phyloP scores from a whole-genome alignment of 2,888 invertebrate species.

The Acanthopleura granulata region DNA sequence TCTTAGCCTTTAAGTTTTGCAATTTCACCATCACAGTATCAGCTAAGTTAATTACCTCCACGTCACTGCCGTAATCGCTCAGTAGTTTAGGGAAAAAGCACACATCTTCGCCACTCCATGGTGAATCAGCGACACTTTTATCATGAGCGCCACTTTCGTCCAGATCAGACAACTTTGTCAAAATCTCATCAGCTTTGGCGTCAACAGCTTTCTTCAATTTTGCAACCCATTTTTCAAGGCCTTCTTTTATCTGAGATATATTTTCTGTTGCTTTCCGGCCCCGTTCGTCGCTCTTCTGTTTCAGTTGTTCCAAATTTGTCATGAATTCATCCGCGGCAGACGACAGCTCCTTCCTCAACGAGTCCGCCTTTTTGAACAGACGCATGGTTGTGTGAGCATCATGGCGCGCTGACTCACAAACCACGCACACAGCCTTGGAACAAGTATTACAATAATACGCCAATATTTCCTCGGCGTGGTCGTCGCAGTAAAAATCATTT shows the following conservation, averaged over 20 bases:
- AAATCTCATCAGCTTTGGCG: background rate
- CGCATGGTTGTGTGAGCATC: background rate
- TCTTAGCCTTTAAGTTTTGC: background rate
- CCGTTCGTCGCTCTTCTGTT: background rate
- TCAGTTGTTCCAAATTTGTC: background rate
- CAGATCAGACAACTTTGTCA: background rate
- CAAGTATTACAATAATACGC: slow-evolving; percentile 6
- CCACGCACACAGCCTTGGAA: background rate
- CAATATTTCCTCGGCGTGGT: background rate
- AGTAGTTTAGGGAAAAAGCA: background rate
- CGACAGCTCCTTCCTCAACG: background rate
- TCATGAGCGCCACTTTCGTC: background rate
- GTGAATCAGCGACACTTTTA: background rate
- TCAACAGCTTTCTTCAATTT: background rate
- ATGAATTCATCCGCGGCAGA: background rate
- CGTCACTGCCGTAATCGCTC: slow-evolving; percentile 6
- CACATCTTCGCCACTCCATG: background rate
- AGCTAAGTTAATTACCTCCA: slow-evolving; percentile 1
- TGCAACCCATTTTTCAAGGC: background rate
- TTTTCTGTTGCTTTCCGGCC: background rate
- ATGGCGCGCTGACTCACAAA: slow-evolving; percentile 1
- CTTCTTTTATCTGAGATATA: background rate
- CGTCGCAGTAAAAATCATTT: slow-evolving; percentile 5
- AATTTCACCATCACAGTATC: background rate
- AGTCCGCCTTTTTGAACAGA: background rate